Base-by-base conservation (phyloP, 2,113 vertebrate species). In the Dinomys branickii region DNA sequence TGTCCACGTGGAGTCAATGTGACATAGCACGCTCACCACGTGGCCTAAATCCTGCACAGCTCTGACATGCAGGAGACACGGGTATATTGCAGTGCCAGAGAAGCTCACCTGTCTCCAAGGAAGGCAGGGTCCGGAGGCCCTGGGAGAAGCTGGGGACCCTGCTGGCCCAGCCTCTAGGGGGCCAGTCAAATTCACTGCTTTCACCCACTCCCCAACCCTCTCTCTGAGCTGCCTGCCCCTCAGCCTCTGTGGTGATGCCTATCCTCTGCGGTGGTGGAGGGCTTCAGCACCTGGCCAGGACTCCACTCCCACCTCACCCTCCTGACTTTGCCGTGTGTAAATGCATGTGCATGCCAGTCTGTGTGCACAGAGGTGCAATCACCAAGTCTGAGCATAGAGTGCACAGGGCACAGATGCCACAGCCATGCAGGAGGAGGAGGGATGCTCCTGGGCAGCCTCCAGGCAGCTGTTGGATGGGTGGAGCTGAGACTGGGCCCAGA, bases 1-100 rank as follows among this genome's bases (percentile, higher is more conserved):
- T 12, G 1, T 38, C 69, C 22, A 1, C 5, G 8, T 24, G 20
- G 67, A 9, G 69, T n/a, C 20, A 22, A 4, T 1, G 20, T 11
- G n/a, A 41, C n/a, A 22, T 20, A 38, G 41, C 69, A 71, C 11
- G 13, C 26, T 28, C 28, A 11, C 67, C 2, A 2, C 16, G n/a
- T 28, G 35, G 67, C 69, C 69, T 38, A 4, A 9, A 19, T 71
- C 19, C 69, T 41, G 30, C 3, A 8, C n/a, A 38, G 69, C 69
- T 71, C 69, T 4, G 10, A 22, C 4, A 13, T 47, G 26, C 2
- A 3, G 73, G 75, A 78, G 47, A 41, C 12, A 5, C 26, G 4
- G 24, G 3, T 30, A 26, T 7, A 1, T 17, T 17, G 17, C n/a
- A 47, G 75, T 44, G 14, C 44, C 75, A 33, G 44, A 14, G 38